Percentiles rank a stretch among this genome's conserved stretches.
Conservation (phyloP, 2,797 vertebrate species). For the Acanthurus leucopareius region DNA sequence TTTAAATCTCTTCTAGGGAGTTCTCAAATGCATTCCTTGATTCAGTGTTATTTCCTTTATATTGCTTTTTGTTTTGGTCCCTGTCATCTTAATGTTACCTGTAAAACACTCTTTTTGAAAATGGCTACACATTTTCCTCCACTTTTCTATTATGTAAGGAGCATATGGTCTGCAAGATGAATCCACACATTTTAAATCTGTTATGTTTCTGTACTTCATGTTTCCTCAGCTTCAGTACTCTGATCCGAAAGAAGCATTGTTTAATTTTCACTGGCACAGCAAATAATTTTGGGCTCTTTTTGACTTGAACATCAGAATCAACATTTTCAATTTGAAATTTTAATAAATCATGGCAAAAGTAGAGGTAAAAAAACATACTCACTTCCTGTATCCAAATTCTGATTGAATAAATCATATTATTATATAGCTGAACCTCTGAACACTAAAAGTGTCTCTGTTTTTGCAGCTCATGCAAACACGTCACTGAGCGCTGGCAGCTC, state of each 20-base stretch:
- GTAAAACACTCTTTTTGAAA: not conserved
- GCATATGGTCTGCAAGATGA: no score
- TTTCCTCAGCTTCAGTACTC: not conserved
- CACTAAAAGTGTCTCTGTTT: constrained; percentile 5
- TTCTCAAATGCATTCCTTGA: not conserved
- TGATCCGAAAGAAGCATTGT: not conserved
- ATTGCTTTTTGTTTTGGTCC: not conserved
- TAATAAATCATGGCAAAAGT: not conserved
- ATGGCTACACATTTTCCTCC: not conserved
- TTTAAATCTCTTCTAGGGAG: constrained; percentile 2
- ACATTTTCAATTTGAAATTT: not conserved
- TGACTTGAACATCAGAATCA: not conserved
- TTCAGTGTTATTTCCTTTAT: not conserved
- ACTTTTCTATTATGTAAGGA: not conserved
- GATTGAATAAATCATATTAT: constrained; percentile 1
- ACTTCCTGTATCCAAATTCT: not conserved
- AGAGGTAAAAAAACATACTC: not conserved
- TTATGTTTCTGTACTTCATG: no score
- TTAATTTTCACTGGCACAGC: not conserved
- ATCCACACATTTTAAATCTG: no score
- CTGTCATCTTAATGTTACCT: not conserved
- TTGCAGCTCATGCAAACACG: constrained; percentile 52
- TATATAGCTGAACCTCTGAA: constrained; percentile 11
- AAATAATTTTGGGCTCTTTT: not conserved
- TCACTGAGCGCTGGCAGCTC: constrained; percentile 27